Percentiles rank a stretch among this genome's conserved stretches.
These are phyloP conservation scores for Apodemus sylvaticus DNA, from an alignment of 2,113 vertebrate species.

Conservation along the genomic window DNA sequence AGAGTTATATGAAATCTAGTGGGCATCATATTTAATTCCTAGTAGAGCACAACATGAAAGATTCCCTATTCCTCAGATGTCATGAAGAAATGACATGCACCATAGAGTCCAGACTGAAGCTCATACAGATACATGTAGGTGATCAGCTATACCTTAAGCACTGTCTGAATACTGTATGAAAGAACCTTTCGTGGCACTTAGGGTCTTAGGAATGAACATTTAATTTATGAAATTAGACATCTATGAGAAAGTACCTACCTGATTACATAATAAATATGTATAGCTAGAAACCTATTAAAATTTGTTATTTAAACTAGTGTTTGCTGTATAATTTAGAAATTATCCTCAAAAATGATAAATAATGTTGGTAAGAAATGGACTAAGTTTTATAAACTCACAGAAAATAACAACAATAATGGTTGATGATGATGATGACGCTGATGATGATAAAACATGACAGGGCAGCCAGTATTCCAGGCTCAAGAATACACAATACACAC, in stretches of 20 bases:
- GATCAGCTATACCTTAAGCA: not conserved
- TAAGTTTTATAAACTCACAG: not conserved
- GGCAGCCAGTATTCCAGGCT: not conserved
- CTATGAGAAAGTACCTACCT: not conserved
- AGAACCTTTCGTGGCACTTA: no score
- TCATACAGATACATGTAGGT: not conserved
- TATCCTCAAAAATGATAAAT: not conserved
- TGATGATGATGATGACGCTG: not conserved
- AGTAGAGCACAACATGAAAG: not conserved
- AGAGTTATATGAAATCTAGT: not conserved
- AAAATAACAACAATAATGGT: not conserved
- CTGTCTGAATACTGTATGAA: no score
- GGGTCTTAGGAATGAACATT: not conserved
- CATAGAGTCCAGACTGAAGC: not conserved
- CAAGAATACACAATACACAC: not conserved
- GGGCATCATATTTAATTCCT: not conserved
- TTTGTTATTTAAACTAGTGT: not conserved
- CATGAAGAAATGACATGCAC: not conserved
- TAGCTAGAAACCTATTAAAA: not conserved
- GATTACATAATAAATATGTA: not conserved
- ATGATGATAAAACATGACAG: no score
- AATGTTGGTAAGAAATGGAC: not conserved
- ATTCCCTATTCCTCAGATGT: not conserved
- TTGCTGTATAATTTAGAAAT: not conserved
- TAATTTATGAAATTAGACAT: conserved; percentile 33